Conservation (phyloP, 2,888 invertebrate genomes). For the Conomelus anceps region DNA sequence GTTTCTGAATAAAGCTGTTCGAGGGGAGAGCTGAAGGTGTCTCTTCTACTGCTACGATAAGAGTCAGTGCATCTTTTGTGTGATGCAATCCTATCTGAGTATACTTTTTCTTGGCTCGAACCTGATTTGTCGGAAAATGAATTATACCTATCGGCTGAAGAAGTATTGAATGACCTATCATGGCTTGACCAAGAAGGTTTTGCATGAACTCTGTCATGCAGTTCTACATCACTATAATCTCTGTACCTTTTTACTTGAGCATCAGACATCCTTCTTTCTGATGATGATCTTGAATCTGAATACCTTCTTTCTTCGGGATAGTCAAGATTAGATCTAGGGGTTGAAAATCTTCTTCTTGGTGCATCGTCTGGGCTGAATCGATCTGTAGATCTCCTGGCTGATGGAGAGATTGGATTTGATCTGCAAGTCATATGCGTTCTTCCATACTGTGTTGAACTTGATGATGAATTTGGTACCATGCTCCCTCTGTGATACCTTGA, state of each 20-base stretch:
- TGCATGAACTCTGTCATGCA: not conserved
- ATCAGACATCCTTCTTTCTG: not conserved
- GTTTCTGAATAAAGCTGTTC: conserved; percentile 3
- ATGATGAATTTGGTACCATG: not conserved
- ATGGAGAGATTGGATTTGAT: not conserved
- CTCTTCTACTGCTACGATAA: not conserved
- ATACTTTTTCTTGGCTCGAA: not conserved
- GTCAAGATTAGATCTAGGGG: not conserved
- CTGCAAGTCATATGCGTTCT: not conserved
- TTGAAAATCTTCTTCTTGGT: not conserved
- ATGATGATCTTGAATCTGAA: not conserved
- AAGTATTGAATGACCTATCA: not conserved
- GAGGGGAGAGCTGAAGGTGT: conserved; percentile 14
- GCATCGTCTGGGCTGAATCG: not conserved
- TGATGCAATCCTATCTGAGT: not conserved
- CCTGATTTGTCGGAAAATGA: not conserved
- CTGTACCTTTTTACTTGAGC: not conserved
- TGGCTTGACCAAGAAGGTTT: not conserved
- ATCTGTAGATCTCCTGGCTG: not conserved
- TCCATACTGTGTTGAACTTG: not conserved
- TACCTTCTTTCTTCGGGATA: not conserved
- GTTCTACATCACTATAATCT: not conserved
- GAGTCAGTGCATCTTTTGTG: not conserved
- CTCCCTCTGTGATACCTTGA: not conserved
- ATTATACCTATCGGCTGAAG: too few species aligned